phyloP scores from a whole-genome alignment of 1,140 invertebrate species.

The Cyclargus thomasi region DNA sequence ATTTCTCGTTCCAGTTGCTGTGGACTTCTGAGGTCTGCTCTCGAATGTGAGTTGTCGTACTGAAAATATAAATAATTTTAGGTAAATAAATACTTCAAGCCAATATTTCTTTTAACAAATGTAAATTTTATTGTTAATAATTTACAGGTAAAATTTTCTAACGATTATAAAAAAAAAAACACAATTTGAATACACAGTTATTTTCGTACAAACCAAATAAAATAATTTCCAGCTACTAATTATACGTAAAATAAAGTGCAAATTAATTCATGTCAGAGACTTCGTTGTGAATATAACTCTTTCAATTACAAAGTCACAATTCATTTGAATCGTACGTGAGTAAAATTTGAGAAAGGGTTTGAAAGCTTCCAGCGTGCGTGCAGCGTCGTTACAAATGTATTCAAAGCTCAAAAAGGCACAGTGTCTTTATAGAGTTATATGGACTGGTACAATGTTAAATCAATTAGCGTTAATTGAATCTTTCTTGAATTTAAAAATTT shows the following conservation, averaged over 20 bases:
- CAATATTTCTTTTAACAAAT: too few relatives aligned
- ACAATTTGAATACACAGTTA: background rate
- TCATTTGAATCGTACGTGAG: slow-evolving; percentile 4
- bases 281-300: slow-evolving; percentile 2
- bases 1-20: slow-evolving; percentile 78
- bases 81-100: too few relatives aligned
- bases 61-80: slow-evolving; percentile 31
- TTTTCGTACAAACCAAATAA: background rate
- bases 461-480: background rate
- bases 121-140: too few relatives aligned
- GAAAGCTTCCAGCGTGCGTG: background rate
- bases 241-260: slow-evolving; percentile 4
- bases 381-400: background rate
- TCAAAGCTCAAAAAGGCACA: background rate
- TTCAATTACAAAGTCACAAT: slow-evolving; percentile 5
- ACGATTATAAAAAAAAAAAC: too few relatives aligned
- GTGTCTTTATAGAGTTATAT: background rate
- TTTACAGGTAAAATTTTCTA: too few relatives aligned
- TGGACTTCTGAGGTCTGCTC: slow-evolving; percentile 72
- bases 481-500: too few relatives aligned
- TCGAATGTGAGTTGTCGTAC: slow-evolving; percentile 63
- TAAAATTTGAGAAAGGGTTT: background rate
- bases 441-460: background rate
- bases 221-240: slow-evolving; percentile 10
- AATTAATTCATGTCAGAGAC: background rate